Conservation (phyloP, 2,113 vertebrate species). For the Atlantisia rogersi region DNA sequence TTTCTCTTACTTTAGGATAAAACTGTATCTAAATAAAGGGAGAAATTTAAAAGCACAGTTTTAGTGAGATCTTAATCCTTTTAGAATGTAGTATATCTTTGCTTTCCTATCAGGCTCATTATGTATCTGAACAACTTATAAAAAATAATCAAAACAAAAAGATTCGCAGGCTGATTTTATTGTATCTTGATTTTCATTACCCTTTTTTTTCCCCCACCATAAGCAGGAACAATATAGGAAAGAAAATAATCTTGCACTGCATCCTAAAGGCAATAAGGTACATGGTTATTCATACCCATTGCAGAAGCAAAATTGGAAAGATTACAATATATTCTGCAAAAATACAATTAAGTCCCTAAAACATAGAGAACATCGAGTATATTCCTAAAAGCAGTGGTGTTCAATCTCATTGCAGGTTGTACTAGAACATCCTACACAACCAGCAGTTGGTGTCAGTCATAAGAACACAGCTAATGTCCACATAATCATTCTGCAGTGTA, state of each 20-base stretch:
- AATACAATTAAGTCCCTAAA: not conserved
- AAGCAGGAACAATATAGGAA: not conserved
- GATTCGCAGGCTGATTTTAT: not conserved
- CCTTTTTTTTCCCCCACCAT: not conserved
- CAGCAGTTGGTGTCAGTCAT: not conserved
- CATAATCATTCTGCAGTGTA: not conserved
- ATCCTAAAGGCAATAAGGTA: not conserved
- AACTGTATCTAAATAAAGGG: not conserved
- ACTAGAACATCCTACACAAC: not conserved
- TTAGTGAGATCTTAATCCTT: not conserved
- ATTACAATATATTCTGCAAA: not conserved
- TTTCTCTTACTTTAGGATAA: not conserved
- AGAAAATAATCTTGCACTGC: not conserved
- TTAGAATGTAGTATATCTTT: not conserved
- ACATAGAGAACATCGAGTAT: not conserved
- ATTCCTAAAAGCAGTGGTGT: not conserved
- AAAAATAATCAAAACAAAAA: not conserved
- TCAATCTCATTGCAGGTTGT: not conserved
- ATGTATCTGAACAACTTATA: not conserved
- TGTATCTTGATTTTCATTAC: not conserved
- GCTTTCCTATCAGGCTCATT: not conserved
- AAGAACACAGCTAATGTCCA: not conserved
- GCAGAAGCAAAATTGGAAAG: not conserved
- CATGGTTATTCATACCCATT: not conserved
- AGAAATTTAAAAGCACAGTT: not conserved